Conservation (phyloP, 2,888 invertebrate species). For the Perdita meconis region DNA sequence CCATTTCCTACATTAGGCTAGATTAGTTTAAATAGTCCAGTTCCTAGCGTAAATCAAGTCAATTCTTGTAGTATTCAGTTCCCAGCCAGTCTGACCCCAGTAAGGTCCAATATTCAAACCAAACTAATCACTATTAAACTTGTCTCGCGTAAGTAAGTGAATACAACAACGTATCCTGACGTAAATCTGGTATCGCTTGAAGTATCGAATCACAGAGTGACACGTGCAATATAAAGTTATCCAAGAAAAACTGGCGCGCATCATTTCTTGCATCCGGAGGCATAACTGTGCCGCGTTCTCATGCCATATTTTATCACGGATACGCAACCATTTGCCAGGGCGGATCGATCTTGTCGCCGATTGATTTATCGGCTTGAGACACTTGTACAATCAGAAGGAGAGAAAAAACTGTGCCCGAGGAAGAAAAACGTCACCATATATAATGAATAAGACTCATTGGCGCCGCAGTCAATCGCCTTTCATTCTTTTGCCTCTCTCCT, state of each 20-base stretch:
- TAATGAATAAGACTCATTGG: conserved; percentile 58
- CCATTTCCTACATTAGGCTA: too few relatives aligned
- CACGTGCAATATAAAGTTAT: conserved; percentile 15
- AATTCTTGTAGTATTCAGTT: too few relatives aligned
- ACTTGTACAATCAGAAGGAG: conserved; percentile 7
- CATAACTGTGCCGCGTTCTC: background rate
- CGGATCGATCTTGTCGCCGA: conserved; percentile 34
- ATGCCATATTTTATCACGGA: conserved; percentile 8
- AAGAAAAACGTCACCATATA: conserved; percentile 51
- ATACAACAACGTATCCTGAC: too few relatives aligned
- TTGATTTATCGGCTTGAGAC: conserved; percentile 44
- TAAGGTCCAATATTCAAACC: too few relatives aligned
- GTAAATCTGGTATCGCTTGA: too few relatives aligned
- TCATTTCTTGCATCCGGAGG: conserved; percentile 34
- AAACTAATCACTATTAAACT: too few relatives aligned
- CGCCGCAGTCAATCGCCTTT: conserved; percentile 26
- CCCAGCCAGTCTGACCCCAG: too few relatives aligned
- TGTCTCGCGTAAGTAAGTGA: too few relatives aligned
- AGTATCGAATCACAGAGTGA: too few relatives aligned
- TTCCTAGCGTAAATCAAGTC: too few relatives aligned
- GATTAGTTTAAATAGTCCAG: too few relatives aligned
- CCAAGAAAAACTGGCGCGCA: background rate
- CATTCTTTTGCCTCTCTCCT: background rate
- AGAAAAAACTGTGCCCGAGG: conserved; percentile 26
- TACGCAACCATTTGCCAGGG: conserved; percentile 34